Percentiles rank a stretch among this genome's conserved stretches.
These are phyloP conservation scores for Anolis carolinensis DNA, from an alignment of 2,113 vertebrate genomes.

Conservation along the genomic window DNA sequence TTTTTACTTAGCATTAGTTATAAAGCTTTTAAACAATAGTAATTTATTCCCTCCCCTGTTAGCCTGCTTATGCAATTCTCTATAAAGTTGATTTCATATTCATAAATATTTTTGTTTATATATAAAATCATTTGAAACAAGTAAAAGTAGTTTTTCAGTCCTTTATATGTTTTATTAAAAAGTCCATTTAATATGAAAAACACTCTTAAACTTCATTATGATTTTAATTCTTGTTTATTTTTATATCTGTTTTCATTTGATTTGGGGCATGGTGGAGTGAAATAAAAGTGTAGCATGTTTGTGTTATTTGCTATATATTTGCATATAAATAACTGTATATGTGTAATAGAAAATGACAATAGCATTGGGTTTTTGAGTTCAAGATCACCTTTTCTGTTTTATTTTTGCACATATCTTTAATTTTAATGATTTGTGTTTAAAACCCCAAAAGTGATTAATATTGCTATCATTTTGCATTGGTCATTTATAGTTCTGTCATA, in stretches of 20 bases:
- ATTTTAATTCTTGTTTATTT: neutral
- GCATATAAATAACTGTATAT: too few species aligned
- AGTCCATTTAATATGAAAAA: neutral
- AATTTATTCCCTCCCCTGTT: neutral
- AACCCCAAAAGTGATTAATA: slow-evolving; percentile 55
- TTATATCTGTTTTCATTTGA: neutral
- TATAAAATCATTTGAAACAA: neutral
- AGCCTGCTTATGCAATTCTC: neutral
- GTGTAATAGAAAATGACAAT: neutral
- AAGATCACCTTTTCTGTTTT: slow-evolving; percentile 36
- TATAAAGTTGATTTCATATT: neutral
- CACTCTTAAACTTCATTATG: neutral
- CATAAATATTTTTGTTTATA: neutral
- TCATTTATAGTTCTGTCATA: slow-evolving; percentile 45
- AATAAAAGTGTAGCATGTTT: neutral
- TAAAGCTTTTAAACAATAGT: neutral
- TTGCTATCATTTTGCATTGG: slow-evolving; percentile 59
- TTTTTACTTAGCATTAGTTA: too few species aligned
- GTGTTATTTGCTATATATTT: neutral
- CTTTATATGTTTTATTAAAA: too few species aligned
- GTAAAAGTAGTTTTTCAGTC: neutral
- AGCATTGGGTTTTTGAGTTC: slow-evolving; percentile 53
- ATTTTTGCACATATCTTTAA: slow-evolving; percentile 48
- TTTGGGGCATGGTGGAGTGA: neutral
- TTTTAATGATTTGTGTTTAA: slow-evolving; percentile 48